phyloP scores from a whole-genome alignment of 1,140 invertebrate species.

The Drosophila auraria region DNA sequence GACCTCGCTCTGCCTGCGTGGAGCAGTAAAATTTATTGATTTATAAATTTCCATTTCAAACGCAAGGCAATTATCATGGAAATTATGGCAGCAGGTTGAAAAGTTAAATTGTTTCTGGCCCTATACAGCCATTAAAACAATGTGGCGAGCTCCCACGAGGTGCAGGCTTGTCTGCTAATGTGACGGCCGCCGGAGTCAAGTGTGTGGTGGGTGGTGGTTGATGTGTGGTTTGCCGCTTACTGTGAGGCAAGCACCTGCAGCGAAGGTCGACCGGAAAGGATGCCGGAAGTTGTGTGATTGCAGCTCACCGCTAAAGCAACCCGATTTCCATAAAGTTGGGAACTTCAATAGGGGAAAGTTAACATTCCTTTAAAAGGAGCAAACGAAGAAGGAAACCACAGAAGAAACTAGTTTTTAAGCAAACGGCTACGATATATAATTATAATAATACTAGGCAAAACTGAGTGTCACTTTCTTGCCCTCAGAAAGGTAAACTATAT shows the following conservation, averaged over 20 bases:
- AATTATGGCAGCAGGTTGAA: slow-evolving; percentile 53
- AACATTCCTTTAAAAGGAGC: neutral
- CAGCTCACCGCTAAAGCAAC: slow-evolving; percentile 10
- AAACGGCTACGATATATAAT: no score
- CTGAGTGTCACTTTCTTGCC: no score
- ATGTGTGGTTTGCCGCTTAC: neutral
- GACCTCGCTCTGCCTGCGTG: slow-evolving; percentile 15
- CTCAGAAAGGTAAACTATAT: no score
- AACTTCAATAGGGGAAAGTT: neutral
- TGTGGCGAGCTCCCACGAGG: slow-evolving; percentile 15
- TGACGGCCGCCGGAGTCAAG: neutral
- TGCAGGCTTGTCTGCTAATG: slow-evolving; percentile 47
- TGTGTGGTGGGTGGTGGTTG: slow-evolving; percentile 20
- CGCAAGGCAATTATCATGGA: slow-evolving; percentile 50
- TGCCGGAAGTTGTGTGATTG: slow-evolving; percentile 66
- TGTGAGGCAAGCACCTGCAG: slow-evolving; percentile 34
- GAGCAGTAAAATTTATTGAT: slow-evolving; percentile 60
- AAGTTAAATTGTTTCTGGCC: slow-evolving; percentile 28
- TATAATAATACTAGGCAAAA: neutral
- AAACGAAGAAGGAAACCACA: no score
- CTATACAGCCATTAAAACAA: slow-evolving; percentile 31
- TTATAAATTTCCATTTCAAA: slow-evolving; percentile 55
- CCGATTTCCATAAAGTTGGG: slow-evolving; percentile 4
- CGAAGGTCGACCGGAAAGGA: slow-evolving; percentile 41
- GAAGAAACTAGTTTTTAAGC: no score